Conservation (phyloP, 2,113 vertebrate species). For the Nipponia nippon region DNA sequence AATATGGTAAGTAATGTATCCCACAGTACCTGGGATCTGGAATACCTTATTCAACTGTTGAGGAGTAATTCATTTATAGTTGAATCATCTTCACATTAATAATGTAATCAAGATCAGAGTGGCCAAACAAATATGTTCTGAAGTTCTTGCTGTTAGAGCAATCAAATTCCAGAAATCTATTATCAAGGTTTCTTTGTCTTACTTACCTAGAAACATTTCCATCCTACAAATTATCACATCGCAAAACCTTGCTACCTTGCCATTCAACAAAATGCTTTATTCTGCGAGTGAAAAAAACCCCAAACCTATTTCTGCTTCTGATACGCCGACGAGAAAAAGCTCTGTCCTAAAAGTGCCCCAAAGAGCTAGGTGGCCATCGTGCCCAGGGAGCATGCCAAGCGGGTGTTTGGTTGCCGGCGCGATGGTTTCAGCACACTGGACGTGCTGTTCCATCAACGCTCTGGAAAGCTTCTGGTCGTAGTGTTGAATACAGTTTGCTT, state of each 20-base stretch:
- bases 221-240: background rate
- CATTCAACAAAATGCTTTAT: background rate
- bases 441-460: background rate
- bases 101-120: background rate
- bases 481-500: background rate
- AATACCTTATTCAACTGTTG: background rate
- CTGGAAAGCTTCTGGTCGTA: background rate
- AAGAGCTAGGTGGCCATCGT: background rate
- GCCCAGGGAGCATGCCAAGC: background rate
- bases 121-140: background rate
- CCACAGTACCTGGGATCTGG: background rate
- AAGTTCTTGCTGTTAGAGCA: background rate
- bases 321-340: background rate
- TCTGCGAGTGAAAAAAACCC: background rate
- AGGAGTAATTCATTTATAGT: background rate
- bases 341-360: background rate
- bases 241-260: background rate
- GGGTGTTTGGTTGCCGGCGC: fast-evolving
- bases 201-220: background rate
- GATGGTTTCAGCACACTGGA: background rate
- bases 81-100: background rate
- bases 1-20: background rate
- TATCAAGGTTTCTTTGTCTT: background rate
- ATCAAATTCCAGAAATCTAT: background rate
- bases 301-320: background rate